Evolutionary conservation across 1,140 invertebrate genomes (phyloP), one percentile per base, ranked within the genome.

Genomic region (Musca vetustissima): DNA sequence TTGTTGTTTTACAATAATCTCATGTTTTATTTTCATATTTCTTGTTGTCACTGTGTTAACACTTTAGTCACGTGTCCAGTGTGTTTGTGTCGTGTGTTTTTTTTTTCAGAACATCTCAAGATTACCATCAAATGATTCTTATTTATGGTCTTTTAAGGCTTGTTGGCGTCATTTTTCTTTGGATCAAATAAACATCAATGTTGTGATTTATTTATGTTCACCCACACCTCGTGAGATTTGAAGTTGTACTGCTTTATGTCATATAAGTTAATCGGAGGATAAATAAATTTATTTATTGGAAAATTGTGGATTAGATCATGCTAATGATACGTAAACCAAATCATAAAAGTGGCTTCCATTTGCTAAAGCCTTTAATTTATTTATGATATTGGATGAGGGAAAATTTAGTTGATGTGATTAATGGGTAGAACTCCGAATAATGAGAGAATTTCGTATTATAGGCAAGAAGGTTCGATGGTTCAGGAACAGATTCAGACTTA

Each of bases 181-280:
- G n/a, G 36, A 11, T 43, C 36, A 43, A 43, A 43, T 13, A 13
- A 13, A 43, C 1, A 13, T 8, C 36, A 43, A 32, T 7, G 11
- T 43, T 13, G 36, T 43, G 36, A 43, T 43, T 43, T 43, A 43
- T 43, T 43, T 11, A 13, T 9, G 1, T 43, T 43, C 36, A 43
- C 11, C 36, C 36, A 43, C 36, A 43, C 11, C 6, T 13, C 4
- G 11, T 36, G 57, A 19, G 32, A 43, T 36, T 61, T 36, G 19
- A 17, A 61, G n/a, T n/a, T n/a, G n/a, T n/a, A n/a, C n/a, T 4
- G 28, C 28, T 7, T 28, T 19, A 13, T 59, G 57, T 61, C 57
- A 61, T 61, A 61, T 61, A 43, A 43, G 57, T 43, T 61, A 61
- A 61, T 61, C 25, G 25, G n/a, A 24, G n/a, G 32, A 36, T 61